Conservation (phyloP, 2,113 vertebrate genomes). For the Galemys pyrenaicus region DNA sequence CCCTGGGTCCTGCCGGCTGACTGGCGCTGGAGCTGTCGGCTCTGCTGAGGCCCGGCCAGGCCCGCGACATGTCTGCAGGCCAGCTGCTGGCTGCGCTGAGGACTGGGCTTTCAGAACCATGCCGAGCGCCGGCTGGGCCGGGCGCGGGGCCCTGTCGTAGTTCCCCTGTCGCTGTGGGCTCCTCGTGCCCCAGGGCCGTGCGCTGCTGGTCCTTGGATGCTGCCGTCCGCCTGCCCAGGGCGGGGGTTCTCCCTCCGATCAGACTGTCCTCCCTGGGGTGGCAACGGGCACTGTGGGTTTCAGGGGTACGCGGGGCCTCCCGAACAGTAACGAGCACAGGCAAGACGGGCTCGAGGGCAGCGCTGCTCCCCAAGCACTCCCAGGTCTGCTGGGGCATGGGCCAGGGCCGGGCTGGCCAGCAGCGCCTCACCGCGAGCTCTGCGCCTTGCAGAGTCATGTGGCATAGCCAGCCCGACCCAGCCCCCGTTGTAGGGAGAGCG, state of each 20-base stretch:
- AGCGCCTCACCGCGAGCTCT: no score
- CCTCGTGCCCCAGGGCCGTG: not conserved
- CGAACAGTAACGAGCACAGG: no score
- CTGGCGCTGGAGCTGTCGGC: rapidly evolving
- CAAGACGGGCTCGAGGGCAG: no score
- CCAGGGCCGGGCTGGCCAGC: no score
- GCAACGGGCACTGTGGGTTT: not conserved
- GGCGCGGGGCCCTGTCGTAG: no score
- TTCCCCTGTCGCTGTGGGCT: not conserved
- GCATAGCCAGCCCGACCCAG: no score
- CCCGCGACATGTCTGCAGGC: rapidly evolving
- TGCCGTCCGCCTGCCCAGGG: not conserved
- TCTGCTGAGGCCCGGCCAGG: not conserved
- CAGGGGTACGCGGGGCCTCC: no score
- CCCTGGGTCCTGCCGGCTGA: not conserved
- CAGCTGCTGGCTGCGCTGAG: not conserved
- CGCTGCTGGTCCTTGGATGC: not conserved
- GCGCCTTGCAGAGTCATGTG: no score
- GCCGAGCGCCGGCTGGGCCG: no score
- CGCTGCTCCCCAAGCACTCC: no score
- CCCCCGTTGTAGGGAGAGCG: no score
- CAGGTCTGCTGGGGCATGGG: no score
- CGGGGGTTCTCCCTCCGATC: not conserved
- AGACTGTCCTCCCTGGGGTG: slow-evolving; percentile 73
- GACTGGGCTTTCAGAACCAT: not conserved